Conservation (phyloP, 2,797 vertebrate genomes). For the Tenualosa thibaudeaui region DNA sequence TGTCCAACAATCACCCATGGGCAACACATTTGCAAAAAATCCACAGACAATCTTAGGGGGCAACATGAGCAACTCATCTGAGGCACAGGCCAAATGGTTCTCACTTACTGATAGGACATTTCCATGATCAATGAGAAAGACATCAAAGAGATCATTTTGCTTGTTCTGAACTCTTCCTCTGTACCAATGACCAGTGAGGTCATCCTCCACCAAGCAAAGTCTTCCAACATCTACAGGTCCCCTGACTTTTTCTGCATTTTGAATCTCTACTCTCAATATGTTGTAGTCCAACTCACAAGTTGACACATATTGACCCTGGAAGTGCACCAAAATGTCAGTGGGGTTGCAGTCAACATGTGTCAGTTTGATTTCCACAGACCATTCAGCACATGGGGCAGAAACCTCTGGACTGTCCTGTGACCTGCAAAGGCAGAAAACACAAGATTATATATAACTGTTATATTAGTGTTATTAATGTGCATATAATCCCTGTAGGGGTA, state of each 20-base stretch:
- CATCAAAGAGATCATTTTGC: conserved; percentile 67
- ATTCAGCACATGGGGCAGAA: conserved; percentile 55
- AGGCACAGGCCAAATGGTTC: conserved; percentile 73
- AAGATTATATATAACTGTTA: not conserved
- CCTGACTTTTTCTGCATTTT: conserved; percentile 76
- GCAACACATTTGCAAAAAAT: conserved; percentile 86
- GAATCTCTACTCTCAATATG: conserved; percentile 85
- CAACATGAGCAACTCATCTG: conserved; percentile 78
- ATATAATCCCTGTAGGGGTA: too few species aligned
- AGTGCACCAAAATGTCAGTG: conserved; percentile 80
- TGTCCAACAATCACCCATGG: conserved; percentile 72
- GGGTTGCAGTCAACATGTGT: conserved; percentile 79
- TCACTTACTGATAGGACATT: conserved; percentile 72
- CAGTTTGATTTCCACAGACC: conserved; percentile 81
- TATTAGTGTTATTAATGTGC: too few species aligned
- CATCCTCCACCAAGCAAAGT: conserved; percentile 87
- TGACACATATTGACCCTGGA: conserved; percentile 79
- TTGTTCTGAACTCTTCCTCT: conserved; percentile 85
- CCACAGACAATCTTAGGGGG: conserved; percentile 85
- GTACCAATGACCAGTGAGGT: conserved; percentile 78
- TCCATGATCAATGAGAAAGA: conserved; percentile 85
- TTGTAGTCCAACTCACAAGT: conserved; percentile 87
- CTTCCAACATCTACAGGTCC: conserved; percentile 69
- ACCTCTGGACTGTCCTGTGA: conserved; percentile 62
- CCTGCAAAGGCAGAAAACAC: conserved; percentile 61